These are phyloP conservation scores for Folsomia candida DNA, from an alignment of 2,888 invertebrate species.

Conservation along the genomic window DNA sequence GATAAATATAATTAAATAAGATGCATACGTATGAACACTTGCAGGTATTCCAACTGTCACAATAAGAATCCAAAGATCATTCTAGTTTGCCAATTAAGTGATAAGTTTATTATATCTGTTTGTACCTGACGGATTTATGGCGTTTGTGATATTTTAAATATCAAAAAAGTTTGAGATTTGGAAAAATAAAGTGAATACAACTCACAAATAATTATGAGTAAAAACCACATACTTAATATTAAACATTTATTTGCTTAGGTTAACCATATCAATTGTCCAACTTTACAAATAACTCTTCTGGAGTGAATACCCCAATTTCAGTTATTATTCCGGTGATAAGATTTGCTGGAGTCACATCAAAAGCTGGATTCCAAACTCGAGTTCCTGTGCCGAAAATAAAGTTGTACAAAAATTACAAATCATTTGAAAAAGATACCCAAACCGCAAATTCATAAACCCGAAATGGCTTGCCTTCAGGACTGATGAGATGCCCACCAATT, in stretches of 20 bases:
- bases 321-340: conserved; percentile 93
- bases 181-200: too few species aligned
- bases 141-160: neutral
- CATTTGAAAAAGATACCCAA: neutral
- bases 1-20: too few species aligned
- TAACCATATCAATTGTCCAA: too few species aligned
- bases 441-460: neutral
- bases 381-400: conserved; percentile 33
- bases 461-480: conserved; percentile 69
- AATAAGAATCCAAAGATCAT: too few species aligned
- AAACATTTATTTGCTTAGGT: too few species aligned
- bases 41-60: too few species aligned
- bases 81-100: too few species aligned
- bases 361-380: conserved; percentile 61
- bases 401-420: too few species aligned
- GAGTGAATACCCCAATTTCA: conserved; percentile 80
- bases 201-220: too few species aligned
- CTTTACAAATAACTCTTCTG: conserved; percentile 56
- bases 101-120: neutral
- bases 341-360: conserved; percentile 92
- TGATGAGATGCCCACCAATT: conserved; percentile 80
- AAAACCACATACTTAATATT: too few species aligned
- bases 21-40: too few species aligned
- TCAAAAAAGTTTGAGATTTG: too few species aligned
- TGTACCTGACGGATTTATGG: neutral